These are phyloP conservation scores for Neotoxoptera formosana DNA, from an alignment of 1,140 invertebrate species.

Conservation along the genomic window DNA sequence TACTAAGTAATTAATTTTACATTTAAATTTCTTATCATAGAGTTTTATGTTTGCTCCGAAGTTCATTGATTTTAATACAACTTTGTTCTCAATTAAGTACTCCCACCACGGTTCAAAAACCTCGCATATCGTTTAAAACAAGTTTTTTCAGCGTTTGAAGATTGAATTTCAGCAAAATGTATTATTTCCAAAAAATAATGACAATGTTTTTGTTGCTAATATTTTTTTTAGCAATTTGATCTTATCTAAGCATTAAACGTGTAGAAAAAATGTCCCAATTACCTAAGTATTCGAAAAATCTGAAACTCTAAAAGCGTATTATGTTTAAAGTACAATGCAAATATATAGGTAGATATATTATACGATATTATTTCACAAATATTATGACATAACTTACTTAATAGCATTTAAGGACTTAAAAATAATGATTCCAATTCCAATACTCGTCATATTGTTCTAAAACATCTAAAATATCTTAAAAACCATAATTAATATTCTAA, in stretches of 20 bases:
- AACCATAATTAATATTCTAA: not conserved
- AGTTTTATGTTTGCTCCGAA: not conserved
- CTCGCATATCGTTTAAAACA: not conserved
- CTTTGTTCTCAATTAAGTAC: not conserved
- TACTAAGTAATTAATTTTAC: not conserved
- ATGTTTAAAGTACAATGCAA: not conserved
- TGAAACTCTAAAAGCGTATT: not conserved
- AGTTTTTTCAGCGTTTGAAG: not conserved
- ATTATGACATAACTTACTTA: not conserved
- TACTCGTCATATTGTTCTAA: not conserved
- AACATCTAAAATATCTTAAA: not conserved
- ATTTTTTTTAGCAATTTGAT: not conserved
- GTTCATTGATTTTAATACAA: not conserved
- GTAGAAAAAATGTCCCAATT: not conserved
- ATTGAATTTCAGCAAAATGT: not conserved
- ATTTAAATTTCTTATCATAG: not conserved
- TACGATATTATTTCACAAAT: not conserved
- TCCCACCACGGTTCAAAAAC: not conserved
- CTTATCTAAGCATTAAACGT: not conserved
- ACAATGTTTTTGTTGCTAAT: not conserved
- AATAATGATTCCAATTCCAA: not conserved
- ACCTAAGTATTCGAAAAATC: not conserved
- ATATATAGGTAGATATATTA: not conserved
- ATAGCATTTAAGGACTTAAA: not conserved
- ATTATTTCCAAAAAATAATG: not conserved